Evolutionary conservation across 2,797 vertebrate genomes (phyloP).

Genomic region (Decapterus maruadsi): DNA sequence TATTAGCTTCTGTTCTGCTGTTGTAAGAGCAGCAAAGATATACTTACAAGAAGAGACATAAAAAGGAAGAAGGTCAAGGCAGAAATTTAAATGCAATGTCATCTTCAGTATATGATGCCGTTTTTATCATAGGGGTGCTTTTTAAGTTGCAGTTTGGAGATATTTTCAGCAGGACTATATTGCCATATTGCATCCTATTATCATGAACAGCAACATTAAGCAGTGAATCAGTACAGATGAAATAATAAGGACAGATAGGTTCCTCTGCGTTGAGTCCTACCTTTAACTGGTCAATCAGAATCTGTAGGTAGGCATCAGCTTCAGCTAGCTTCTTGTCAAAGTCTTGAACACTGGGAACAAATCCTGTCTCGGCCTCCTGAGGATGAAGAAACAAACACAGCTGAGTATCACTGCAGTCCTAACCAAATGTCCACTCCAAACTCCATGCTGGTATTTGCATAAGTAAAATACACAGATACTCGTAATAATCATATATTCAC

Average conservation of each 20-base stretch:
- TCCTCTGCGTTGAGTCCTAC: slow-evolving; percentile 78
- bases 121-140: not conserved
- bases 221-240: not conserved
- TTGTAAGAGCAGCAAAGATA: not conserved
- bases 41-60: not conserved
- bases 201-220: not conserved
- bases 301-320: slow-evolving; percentile 98
- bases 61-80: not conserved
- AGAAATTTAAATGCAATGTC: not conserved
- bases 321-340: slow-evolving; percentile 99
- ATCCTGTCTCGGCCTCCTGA: slow-evolving; percentile 95
- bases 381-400: slow-evolving; percentile 56
- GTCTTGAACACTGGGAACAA: slow-evolving; percentile 98
- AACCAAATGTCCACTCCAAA: slow-evolving; percentile 5
- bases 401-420: slow-evolving; percentile 29
- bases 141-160: not conserved
- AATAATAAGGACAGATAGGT: not conserved
- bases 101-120: not conserved
- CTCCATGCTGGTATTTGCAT: slow-evolving; percentile 38
- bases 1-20: slow-evolving; percentile 34
- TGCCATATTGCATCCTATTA: not conserved
- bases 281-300: slow-evolving; percentile 98
- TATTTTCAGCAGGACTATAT: not conserved
- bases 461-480: slow-evolving; percentile 38
- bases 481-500: slow-evolving; percentile 2